A percentile compares a stretch with the other conserved stretches of the same genome.
phyloP scores from a whole-genome alignment of 53 echinoderm and acorn worm genomes.

The Echinometra lucunter region DNA sequence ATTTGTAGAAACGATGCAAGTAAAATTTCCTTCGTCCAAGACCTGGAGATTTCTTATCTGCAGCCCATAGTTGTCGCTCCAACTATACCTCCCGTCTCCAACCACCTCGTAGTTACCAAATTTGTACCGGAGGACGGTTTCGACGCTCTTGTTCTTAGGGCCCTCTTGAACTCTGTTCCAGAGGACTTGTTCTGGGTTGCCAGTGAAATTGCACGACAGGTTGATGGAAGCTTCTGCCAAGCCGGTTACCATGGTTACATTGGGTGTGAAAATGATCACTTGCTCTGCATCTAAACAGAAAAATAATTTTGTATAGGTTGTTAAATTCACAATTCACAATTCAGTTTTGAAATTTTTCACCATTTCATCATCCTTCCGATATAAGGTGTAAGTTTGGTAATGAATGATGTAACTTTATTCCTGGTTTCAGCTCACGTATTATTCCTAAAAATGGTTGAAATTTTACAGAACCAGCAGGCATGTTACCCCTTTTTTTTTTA shows the following conservation, averaged over 20 bases:
- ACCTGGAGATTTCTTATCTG: neutral
- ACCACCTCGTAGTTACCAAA: neutral
- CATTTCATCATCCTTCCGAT: too few relatives aligned
- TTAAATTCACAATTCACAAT: too few relatives aligned
- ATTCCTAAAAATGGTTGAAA: too few relatives aligned
- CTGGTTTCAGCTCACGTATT: too few relatives aligned
- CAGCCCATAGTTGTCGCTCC: conserved; percentile 45
- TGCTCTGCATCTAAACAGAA: neutral
- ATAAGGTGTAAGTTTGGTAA: too few relatives aligned
- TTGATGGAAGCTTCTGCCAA: neutral
- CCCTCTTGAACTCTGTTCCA: neutral
- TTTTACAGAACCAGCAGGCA: too few relatives aligned
- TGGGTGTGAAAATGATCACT: conserved; percentile 14
- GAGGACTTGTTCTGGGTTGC: neutral
- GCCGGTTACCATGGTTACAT: neutral
- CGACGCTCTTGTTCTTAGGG: neutral
- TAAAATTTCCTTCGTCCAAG: conserved; percentile 31
- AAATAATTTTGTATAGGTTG: too few relatives aligned
- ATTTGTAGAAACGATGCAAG: neutral
- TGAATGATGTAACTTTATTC: too few relatives aligned
- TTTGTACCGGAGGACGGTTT: conserved; percentile 38
- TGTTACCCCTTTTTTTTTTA: too few relatives aligned
- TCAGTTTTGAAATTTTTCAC: too few relatives aligned
- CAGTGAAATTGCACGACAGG: neutral
- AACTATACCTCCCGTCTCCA: neutral